Evolutionary conservation across 2,888 invertebrate species (phyloP), one percentile per base, ranked within the genome.

Genomic region (Microctonus aethiopoides): DNA sequence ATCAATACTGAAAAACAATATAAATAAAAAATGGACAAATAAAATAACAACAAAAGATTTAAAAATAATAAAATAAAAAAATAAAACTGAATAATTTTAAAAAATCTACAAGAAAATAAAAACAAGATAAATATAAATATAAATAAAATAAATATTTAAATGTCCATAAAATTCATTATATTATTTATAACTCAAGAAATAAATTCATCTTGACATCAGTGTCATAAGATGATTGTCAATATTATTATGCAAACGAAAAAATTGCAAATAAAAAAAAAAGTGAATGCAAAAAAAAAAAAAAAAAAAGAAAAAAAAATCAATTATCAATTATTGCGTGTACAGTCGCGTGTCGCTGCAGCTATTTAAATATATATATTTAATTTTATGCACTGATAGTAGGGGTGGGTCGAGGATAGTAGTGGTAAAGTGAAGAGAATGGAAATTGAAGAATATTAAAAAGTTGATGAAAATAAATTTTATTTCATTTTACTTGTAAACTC

Each of bases 281-380:
- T 36, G 60, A 24, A 46, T 46, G 9, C 5, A 46, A 46, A 13
- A 7, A 62, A n/a, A n/a, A n/a, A n/a, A n/a, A n/a, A n/a, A 24
- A 62, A 62, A 39, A n/a, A n/a, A 24, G 62, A 62, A 39, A 22
- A 13, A 46, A n/a, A 24, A 36, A 62, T 11, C 11, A 62, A 62
- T 3, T 62, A 46, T 46, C 36, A 24, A 24, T 62, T n/a, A 62
- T 62, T 46, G n/a, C 10, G 13, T 10, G 13, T 41, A 16, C 16
- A 56, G 29, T 56, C 29, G 56, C 56, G 24, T 56, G 56, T 52
- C 2, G 7, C 0, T 54, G 4, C 6, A n/a, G 39, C n/a, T 39
- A 39, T n/a, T 39, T 1, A 13, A 39, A 39, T 39, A 3, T 39
- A 2, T 39, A 13, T 6, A 39, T n/a, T 39, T 13, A 39, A n/a